These are phyloP conservation scores for Leptopilina drosophilae DNA, from an alignment of 2,888 invertebrate species.

Conservation along the genomic window DNA sequence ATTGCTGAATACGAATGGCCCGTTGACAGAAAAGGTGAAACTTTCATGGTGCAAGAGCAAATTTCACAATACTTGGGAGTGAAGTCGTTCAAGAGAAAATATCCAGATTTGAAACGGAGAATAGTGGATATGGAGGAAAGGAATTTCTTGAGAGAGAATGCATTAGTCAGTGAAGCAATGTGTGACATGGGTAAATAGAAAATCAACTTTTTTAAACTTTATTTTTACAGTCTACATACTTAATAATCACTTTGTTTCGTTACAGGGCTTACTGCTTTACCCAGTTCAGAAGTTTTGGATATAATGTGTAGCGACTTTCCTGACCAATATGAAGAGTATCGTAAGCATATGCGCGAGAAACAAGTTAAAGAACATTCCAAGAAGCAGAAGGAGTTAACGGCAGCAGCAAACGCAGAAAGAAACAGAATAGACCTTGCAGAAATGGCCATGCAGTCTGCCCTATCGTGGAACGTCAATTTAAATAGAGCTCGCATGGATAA, in stretches of 20 bases:
- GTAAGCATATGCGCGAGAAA: conserved; percentile 84
- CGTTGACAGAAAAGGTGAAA: conserved; percentile 82
- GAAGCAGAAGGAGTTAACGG: conserved; percentile 82
- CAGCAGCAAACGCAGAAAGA: conserved; percentile 79
- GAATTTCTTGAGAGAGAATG: conserved; percentile 89
- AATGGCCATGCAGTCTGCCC: conserved; percentile 90
- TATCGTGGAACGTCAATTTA: conserved; percentile 92
- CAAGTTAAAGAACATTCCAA: conserved; percentile 84
- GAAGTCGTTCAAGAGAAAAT: conserved; percentile 97
- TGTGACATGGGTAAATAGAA: conserved; percentile 88
- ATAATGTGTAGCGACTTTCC: conserved; percentile 97
- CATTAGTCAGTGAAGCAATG: conserved; percentile 91
- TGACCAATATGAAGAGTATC: conserved; percentile 94
- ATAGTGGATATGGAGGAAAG: conserved; percentile 94
- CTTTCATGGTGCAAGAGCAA: conserved; percentile 97
- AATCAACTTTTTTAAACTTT: no score
- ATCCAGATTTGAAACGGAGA: conserved; percentile 91
- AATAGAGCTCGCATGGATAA: conserved; percentile 88
- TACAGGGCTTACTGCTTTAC: conserved; percentile 90
- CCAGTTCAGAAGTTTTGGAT: conserved; percentile 94
- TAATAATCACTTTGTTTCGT: conserved; percentile 41
- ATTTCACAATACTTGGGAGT: conserved; percentile 96
- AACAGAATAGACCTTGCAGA: conserved; percentile 85
- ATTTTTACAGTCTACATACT: neutral
- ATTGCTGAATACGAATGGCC: conserved; percentile 98